phyloP scores from a whole-genome alignment of 2,113 vertebrate species.

The Raja brachyura region DNA sequence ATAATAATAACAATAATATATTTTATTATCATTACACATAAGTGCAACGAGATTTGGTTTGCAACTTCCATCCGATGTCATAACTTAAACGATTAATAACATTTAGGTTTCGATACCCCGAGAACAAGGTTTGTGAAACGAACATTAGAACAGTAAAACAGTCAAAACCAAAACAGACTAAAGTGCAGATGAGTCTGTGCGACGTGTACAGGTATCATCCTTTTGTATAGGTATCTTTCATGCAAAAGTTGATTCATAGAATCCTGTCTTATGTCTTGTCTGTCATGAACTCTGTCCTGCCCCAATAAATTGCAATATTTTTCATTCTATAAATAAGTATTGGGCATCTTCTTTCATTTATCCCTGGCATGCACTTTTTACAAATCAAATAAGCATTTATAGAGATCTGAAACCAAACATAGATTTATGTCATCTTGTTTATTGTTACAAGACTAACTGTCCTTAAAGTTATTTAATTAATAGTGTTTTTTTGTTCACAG shows the following conservation, averaged over 20 bases:
- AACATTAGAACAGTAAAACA: no score
- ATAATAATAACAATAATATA: no score
- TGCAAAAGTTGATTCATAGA: background rate
- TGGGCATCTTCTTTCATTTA: background rate
- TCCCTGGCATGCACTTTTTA: background rate
- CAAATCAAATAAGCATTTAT: background rate
- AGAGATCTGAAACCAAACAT: background rate
- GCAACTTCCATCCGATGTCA: no score
- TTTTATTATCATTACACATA: no score
- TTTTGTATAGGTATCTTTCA: background rate
- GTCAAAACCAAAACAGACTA: no score
- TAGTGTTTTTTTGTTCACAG: background rate
- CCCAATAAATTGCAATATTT: background rate
- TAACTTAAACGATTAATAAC: no score
- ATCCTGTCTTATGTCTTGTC: background rate
- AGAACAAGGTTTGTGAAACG: no score
- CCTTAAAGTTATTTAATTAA: background rate
- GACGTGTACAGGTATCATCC: no score
- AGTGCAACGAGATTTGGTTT: no score
- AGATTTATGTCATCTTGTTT: constrained; percentile 5
- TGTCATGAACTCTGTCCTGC: background rate
- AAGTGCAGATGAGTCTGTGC: no score
- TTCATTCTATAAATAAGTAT: background rate
- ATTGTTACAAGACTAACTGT: background rate
- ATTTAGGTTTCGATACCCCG: no score